These are phyloP conservation scores for Cercopithecus mitis DNA, from an alignment of 2,797 vertebrate species.

Conservation along the genomic window DNA sequence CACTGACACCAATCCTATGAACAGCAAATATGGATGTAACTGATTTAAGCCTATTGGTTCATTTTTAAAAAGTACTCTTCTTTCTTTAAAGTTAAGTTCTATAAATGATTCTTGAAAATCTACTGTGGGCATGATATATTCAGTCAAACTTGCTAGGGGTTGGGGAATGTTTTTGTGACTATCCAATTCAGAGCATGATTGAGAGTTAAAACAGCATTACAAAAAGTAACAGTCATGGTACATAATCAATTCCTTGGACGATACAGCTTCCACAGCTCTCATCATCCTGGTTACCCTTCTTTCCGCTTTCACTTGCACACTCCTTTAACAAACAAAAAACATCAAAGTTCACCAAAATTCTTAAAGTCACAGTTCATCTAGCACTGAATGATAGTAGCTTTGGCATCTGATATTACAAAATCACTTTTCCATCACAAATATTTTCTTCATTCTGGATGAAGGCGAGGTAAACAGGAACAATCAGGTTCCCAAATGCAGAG, in stretches of 20 bases:
- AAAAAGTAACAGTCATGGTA: not conserved
- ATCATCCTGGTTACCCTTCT: not conserved
- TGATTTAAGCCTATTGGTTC: constrained; percentile 25
- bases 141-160: not conserved
- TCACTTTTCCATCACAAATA: constrained; percentile 46
- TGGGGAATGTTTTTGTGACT: too few relatives aligned
- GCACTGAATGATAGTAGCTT: constrained; percentile 53
- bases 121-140: not conserved
- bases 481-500: constrained; percentile 97
- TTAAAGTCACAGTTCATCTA: constrained; percentile 59
- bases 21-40: not conserved
- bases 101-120: constrained; percentile 15
- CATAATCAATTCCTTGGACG: not conserved
- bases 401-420: constrained; percentile 41
- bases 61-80: constrained; percentile 50
- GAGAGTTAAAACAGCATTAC: not conserved
- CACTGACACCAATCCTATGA: constrained; percentile 17
- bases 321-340: constrained; percentile 62
- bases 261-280: not conserved
- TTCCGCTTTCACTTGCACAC: not conserved
- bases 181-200: too few relatives aligned
- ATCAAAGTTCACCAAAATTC: constrained; percentile 54
- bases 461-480: constrained; percentile 96
- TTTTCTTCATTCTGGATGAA: constrained; percentile 90
- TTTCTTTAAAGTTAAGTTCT: constrained; percentile 54